Evolutionary conservation across 2,888 invertebrate genomes (phyloP).

Genomic region (Dione vanillae): DNA sequence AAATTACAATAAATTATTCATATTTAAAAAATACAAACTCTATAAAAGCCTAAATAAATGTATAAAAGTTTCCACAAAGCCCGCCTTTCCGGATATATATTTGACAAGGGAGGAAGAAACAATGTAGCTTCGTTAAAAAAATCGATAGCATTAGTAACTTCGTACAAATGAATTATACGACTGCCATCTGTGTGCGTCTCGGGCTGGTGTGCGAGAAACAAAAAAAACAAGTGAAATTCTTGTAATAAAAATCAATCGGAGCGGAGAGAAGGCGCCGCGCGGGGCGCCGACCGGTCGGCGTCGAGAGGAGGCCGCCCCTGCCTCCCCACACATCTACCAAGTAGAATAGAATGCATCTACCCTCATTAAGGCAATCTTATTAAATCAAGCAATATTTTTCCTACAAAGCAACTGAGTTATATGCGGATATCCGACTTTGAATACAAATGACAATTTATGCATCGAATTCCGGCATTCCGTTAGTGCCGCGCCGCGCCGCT

Average conservation of each 20-base stretch:
- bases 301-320: constrained; percentile 53
- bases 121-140: constrained; percentile 72
- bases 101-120: constrained; percentile 29
- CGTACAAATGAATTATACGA: constrained; percentile 84
- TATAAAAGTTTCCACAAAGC: constrained; percentile 9
- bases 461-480: not conserved
- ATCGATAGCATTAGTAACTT: constrained; percentile 83
- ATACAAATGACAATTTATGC: constrained; percentile 3
- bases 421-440: not conserved
- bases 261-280: constrained; percentile 81
- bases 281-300: constrained; percentile 79
- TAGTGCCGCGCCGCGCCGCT: not conserved
- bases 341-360: constrained; percentile 67
- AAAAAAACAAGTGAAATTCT: constrained; percentile 82
- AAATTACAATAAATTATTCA: not conserved
- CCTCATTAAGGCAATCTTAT: constrained; percentile 51
- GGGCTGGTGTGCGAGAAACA: constrained; percentile 77
- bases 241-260: constrained; percentile 85
- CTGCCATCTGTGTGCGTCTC: constrained; percentile 76
- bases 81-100: constrained; percentile 12
- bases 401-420: constrained; percentile 22
- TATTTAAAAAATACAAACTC: not conserved
- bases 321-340: constrained; percentile 65
- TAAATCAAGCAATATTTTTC: constrained; percentile 1
- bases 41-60: not conserved